phyloP scores from a whole-genome alignment of 2,888 invertebrate genomes.

The Dolomedes plantarius region DNA sequence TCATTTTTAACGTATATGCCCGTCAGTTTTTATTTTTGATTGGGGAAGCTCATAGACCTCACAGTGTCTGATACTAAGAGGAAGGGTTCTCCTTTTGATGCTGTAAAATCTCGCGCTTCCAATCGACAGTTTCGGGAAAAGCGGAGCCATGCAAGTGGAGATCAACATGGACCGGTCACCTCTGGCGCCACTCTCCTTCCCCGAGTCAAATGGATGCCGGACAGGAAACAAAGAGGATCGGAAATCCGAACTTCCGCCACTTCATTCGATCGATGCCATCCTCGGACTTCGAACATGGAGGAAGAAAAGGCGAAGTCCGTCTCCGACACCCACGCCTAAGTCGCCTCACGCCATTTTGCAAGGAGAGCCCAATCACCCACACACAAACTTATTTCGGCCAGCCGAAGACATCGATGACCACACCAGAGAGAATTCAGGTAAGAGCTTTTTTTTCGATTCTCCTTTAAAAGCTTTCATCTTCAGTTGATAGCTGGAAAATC shows the following conservation, averaged over 20 bases:
- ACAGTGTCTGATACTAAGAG: no score
- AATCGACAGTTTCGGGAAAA: not conserved
- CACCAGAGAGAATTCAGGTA: conserved; percentile 62
- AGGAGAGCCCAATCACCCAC: conserved; percentile 29
- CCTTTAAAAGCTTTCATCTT: no score
- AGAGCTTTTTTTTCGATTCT: no score
- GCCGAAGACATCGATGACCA: conserved; percentile 53
- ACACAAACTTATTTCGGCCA: conserved; percentile 36
- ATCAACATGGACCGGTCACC: conserved; percentile 51
- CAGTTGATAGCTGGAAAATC: no score
- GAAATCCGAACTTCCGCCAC: conserved; percentile 20
- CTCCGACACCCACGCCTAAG: conserved; percentile 17
- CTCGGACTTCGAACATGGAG: conserved; percentile 60
- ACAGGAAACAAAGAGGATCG: conserved; percentile 41
- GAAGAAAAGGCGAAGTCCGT: conserved; percentile 41
- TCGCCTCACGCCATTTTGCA: not conserved
- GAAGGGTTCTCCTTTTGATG: no score
- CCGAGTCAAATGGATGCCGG: conserved; percentile 38
- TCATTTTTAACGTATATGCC: no score
- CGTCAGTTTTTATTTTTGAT: no score
- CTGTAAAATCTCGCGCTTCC: no score
- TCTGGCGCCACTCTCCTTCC: conserved; percentile 39
- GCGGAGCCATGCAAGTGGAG: conserved; percentile 43
- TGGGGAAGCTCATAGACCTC: no score
- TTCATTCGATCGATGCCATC: conserved; percentile 59